Conservation (phyloP, 2,888 invertebrate genomes). For the Rotaria sp. region DNA sequence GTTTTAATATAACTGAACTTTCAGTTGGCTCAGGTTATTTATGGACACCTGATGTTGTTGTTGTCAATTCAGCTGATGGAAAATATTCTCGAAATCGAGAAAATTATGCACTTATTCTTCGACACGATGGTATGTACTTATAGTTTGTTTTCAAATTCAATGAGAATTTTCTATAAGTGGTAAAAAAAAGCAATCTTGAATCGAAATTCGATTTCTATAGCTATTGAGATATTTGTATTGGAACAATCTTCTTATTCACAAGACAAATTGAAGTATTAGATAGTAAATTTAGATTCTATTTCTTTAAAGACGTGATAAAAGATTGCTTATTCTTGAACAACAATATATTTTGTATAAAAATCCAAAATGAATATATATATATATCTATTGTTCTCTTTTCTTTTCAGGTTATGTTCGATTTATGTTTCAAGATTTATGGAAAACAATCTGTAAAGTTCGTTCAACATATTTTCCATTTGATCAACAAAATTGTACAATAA, state of each 20-base stretch:
- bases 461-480: slow-evolving; percentile 38
- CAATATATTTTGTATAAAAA: too few species aligned
- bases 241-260: too few species aligned
- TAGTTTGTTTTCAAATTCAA: not conserved
- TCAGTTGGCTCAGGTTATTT: slow-evolving; percentile 31
- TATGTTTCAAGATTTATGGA: slow-evolving; percentile 29
- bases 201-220: too few species aligned
- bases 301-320: too few species aligned
- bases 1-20: slow-evolving; percentile 34
- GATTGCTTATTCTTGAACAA: too few species aligned
- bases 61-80: slow-evolving; percentile 37
- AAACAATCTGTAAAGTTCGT: slow-evolving; percentile 27
- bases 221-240: too few species aligned
- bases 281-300: too few species aligned
- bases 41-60: slow-evolving; percentile 39
- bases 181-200: too few species aligned
- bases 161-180: too few species aligned
- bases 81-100: slow-evolving; percentile 37
- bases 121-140: slow-evolving; percentile 1
- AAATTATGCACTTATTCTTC: slow-evolving; percentile 29
- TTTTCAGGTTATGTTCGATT: not conserved
- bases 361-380: too few species aligned
- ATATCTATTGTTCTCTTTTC: not conserved
- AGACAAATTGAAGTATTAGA: too few species aligned
- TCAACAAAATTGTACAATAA: slow-evolving; percentile 36